A percentile compares a stretch with the other conserved stretches of the same genome.
These are phyloP conservation scores for Branchinecta sandiegonensis DNA, from an alignment of 2,888 invertebrate genomes.

Conservation along the genomic window DNA sequence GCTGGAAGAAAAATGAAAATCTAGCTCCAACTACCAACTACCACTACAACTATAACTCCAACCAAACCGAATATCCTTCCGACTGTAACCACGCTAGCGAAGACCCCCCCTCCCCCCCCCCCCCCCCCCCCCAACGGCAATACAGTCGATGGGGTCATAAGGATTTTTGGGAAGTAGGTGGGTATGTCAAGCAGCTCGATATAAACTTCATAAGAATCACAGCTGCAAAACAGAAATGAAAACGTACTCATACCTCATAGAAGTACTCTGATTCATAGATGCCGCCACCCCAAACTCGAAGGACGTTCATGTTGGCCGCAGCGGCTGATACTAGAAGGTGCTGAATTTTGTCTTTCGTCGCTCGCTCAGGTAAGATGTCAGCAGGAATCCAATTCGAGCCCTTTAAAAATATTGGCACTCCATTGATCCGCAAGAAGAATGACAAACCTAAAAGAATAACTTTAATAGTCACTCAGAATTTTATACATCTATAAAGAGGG, in stretches of 20 bases:
- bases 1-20: slow-evolving; percentile 28
- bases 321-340: slow-evolving; percentile 52
- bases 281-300: slow-evolving; percentile 99
- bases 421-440: slow-evolving; percentile 79
- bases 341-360: slow-evolving; percentile 44
- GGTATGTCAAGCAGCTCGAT: no score
- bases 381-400: slow-evolving; percentile 89
- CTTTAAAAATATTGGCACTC: slow-evolving; percentile 75
- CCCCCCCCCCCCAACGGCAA: not conserved
- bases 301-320: slow-evolving; percentile 73
- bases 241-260: slow-evolving; percentile 43
- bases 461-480: not conserved
- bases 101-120: no score
- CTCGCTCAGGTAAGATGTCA: slow-evolving; percentile 62
- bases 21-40: no score
- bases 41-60: no score
- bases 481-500: no score
- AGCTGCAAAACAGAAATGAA: no score
- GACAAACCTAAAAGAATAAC: slow-evolving; percentile 43
- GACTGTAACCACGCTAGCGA: no score
- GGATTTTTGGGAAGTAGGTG: no score
- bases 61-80: no score
- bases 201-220: not conserved
- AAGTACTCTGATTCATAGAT: slow-evolving; percentile 80
- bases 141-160: not conserved